These are phyloP conservation scores for Microhierax caerulescens DNA, from an alignment of 2,797 vertebrate genomes.

Conservation along the genomic window DNA sequence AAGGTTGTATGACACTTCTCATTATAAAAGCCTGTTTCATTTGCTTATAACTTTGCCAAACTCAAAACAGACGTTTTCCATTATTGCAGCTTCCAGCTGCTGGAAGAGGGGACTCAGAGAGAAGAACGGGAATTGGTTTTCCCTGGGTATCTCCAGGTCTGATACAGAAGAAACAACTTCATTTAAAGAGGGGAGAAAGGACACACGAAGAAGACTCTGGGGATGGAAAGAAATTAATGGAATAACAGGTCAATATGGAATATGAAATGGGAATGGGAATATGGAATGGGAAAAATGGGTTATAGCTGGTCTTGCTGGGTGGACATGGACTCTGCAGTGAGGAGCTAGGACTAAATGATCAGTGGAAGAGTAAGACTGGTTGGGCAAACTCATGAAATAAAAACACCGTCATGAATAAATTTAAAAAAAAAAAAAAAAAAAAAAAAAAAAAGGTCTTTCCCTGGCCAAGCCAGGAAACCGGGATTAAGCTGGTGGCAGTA, in stretches of 20 bases:
- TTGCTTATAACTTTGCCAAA: slow-evolving; percentile 26
- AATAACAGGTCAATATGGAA: background rate
- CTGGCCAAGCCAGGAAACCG: too few species aligned
- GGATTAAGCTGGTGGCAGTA: too few species aligned
- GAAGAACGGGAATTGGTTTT: background rate
- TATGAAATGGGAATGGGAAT: background rate
- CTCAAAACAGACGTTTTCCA: slow-evolving; percentile 32
- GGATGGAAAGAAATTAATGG: background rate
- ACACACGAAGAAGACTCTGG: background rate
- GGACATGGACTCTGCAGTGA: background rate
- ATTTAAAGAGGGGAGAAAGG: background rate
- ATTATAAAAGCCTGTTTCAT: slow-evolving; percentile 30
- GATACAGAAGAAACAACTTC: background rate
- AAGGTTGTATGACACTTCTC: slow-evolving; percentile 25
- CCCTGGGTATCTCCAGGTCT: background rate
- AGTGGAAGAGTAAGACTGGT: background rate
- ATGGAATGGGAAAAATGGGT: background rate
- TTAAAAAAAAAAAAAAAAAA: too few species aligned
- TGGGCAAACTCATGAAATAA: background rate
- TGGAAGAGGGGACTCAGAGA: background rate
- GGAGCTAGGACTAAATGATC: background rate
- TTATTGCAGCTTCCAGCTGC: slow-evolving; percentile 15
- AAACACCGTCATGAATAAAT: background rate
- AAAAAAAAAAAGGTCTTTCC: too few species aligned
- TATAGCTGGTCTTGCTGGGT: background rate